Evolutionary conservation across 2,113 vertebrate species (phyloP).

Genomic region (Trochalopteron elliotii): DNA sequence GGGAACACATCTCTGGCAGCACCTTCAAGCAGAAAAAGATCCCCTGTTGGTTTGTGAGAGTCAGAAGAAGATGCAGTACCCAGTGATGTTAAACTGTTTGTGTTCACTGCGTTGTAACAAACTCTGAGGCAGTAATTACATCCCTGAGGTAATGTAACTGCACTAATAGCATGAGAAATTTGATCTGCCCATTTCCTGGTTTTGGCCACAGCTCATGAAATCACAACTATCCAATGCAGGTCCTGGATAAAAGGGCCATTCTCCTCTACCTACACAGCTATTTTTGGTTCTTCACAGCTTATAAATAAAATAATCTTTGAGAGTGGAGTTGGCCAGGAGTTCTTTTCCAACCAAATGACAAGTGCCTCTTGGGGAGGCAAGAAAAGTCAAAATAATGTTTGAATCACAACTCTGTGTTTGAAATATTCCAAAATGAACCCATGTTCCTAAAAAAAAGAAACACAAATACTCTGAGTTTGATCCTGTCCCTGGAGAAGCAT

Average conservation of each 20-base stretch:
- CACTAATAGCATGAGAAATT: constrained; percentile 21
- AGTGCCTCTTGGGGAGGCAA: background rate
- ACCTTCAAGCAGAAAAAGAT: background rate
- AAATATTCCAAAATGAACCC: background rate
- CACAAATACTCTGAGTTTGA: background rate
- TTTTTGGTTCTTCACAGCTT: background rate
- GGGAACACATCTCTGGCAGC: background rate
- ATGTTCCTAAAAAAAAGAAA: background rate
- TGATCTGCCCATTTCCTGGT: background rate
- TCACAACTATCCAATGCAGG: background rate
- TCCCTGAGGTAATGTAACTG: constrained; percentile 42
- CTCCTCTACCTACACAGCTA: background rate
- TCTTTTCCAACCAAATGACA: background rate
- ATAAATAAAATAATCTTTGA: background rate
- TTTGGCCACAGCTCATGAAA: constrained; percentile 26
- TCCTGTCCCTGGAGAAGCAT: background rate
- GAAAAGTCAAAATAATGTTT: background rate
- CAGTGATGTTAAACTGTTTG: background rate
- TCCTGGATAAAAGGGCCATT: constrained; percentile 26
- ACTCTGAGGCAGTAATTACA: constrained; percentile 20
- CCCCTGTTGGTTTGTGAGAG: background rate
- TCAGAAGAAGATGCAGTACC: background rate
- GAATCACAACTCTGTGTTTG: background rate
- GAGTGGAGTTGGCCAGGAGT: background rate
- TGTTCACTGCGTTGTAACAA: background rate